Evolutionary conservation across 2,797 vertebrate genomes (phyloP).

Genomic region (Hafferia zeledoni): DNA sequence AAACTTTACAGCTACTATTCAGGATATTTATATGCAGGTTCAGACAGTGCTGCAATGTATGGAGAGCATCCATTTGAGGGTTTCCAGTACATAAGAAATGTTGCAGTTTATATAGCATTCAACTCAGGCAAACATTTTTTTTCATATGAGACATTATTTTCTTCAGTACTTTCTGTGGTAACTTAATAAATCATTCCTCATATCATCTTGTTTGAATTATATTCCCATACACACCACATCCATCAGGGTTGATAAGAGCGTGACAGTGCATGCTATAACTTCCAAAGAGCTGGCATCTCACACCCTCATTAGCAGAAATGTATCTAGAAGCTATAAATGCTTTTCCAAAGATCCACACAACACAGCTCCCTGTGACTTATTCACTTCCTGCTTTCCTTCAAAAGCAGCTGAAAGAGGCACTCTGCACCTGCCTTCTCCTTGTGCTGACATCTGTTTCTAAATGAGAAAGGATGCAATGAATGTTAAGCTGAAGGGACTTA

Average conservation of each 20-base stretch:
- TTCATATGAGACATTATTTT: neutral
- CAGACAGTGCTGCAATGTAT: neutral
- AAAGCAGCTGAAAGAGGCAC: constrained; percentile 2
- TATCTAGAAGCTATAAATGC: neutral
- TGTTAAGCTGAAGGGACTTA: constrained; percentile 7
- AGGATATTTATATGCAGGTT: neutral
- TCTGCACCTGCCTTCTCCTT: constrained; percentile 5
- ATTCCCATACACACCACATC: neutral
- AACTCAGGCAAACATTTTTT: neutral
- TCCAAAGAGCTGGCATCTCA: neutral
- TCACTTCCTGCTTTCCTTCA: neutral
- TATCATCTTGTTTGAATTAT: neutral
- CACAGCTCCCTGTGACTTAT: neutral
- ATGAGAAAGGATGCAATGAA: constrained; percentile 9
- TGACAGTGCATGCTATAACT: neutral
- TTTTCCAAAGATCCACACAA: neutral
- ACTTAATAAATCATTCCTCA: neutral
- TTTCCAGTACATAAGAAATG: neutral
- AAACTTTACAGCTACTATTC: neutral
- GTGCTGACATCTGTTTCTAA: constrained; percentile 14
- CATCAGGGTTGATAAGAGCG: neutral
- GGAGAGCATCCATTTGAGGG: neutral
- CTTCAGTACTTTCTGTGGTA: neutral
- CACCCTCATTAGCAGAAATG: neutral
- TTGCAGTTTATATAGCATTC: neutral